Evolutionary conservation across 2,888 invertebrate species (phyloP), one percentile per base, ranked within the genome.

Genomic region (Drosophila rubida): DNA sequence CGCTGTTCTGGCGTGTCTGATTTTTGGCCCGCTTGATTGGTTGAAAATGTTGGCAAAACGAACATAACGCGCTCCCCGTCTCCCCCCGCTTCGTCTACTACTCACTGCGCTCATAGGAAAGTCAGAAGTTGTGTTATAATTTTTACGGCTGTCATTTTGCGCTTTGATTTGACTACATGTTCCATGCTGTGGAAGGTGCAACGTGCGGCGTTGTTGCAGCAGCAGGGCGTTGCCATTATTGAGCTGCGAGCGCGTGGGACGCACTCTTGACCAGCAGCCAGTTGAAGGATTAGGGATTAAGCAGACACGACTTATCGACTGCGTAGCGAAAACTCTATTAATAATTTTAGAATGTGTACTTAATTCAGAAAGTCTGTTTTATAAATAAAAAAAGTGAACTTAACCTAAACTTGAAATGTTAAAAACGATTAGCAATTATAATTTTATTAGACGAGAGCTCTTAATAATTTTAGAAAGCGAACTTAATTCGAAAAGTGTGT

Each of bases 11-110:
- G 54, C 60, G 60, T 77, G 84, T 66, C 69, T 75, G 87, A 70
- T 75, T 75, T 73, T 73, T 87, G 70, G 83, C 67, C 69, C 71
- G 78, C 87, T 88, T 82, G 82, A 82, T 82, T 82, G 82, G 88
- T 63, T 81, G 85, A 71, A 81, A 80, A 87, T 86, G 84, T 74
- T 76, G 61, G 53, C 78, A 78, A 69, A 75, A 65, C 46, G 65
- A 61, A 69, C 75, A 65, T 46, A 61, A 46, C 39, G 35, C 13
- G 19, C 32, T 0, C 37, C n/a, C n/a, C 19, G n/a, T 7, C 5
- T n/a, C 16, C 11, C 5, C 44, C 4, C 32, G 4, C 4, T 32
- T 11, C n/a, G 11, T 32, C n/a, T 9, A 9, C 30, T 30, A 32
- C n/a, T 32, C 32, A 13, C 3, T 30, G 19, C 9, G n/a, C 19